Percentiles rank a stretch among this genome's conserved stretches.
Evolutionary conservation across 2,888 invertebrate genomes (phyloP).

Genomic region (Rhaphigaster nebulosa): DNA sequence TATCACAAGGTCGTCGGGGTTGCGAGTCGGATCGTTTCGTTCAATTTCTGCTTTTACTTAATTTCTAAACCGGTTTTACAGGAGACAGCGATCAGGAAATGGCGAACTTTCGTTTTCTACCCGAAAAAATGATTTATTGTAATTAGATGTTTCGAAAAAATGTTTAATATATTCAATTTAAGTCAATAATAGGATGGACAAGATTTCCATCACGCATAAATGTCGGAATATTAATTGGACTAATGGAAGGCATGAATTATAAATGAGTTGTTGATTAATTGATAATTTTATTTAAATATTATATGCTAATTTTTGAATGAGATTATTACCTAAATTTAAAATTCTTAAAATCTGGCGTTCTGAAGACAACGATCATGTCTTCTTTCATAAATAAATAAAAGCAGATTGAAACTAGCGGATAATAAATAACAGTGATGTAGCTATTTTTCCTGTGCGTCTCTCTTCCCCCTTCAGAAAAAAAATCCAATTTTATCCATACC

Average conservation of each 20-base stretch:
- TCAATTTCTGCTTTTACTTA: slow-evolving; percentile 13
- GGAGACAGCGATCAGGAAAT: background rate
- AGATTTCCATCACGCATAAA: background rate
- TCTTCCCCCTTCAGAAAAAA: too few relatives aligned
- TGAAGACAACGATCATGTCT: too few relatives aligned
- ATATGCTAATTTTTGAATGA: background rate
- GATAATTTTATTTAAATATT: background rate
- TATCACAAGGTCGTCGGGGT: background rate
- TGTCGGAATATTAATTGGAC: background rate
- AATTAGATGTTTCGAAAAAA: background rate
- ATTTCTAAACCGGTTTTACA: slow-evolving; percentile 9
- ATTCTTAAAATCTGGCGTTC: background rate
- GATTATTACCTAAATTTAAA: background rate
- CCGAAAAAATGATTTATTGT: background rate
- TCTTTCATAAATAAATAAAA: too few relatives aligned
- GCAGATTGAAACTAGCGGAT: too few relatives aligned
- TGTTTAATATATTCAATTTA: background rate
- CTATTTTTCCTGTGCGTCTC: too few relatives aligned
- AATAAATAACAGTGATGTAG: too few relatives aligned
- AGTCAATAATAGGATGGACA: background rate
- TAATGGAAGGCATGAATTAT: background rate
- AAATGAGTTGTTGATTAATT: background rate
- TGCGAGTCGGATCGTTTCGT: background rate
- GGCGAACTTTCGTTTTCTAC: background rate
- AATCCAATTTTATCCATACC: too few relatives aligned